Evolutionary conservation across 1,140 invertebrate species (phyloP), one percentile per base, ranked within the genome.

Genomic region (Bombus sibiricus): DNA sequence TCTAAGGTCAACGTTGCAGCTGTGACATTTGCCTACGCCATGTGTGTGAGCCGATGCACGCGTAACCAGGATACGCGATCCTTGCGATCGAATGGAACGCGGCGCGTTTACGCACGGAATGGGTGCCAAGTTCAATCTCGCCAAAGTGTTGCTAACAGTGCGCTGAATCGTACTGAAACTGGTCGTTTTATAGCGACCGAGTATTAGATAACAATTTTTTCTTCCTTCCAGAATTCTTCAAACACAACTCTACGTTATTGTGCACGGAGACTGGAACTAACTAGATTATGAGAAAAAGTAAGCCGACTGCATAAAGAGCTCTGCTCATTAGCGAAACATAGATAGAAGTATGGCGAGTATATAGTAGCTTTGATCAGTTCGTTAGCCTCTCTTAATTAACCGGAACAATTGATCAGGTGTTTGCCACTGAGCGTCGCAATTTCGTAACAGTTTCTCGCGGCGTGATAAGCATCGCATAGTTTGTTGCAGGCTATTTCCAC

Each of bases 101-200:
- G 75, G 62, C 66, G 73, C 34, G 37, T 37, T 66, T 89, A 85
- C 59, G 62, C 62, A 53, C 15, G 68, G 43, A 86, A 89, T 75
- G 57, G 82, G 85, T 90, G 88, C 81, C 89, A 90, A 90, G 89
- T 90, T 90, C 86, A 90, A 71, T 84, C 83, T 79, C 72, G 62
- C 62, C 43, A 43, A 86, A 79, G 37, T 39, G 18, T 18, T 13
- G 62, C 79, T 34, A 68, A 74, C 77, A 39, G 57, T 57, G 73
- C 41, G n/a, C 34, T 39, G 15, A 75, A 18, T 66, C 22, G 66
- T n/a, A 9, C 1, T 62, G 32, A 18, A 72, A 73, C 68, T 73
- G 68, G 53, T 72, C 69, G 37, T 41, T 41, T 41, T n/a, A 10
- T n/a, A 41, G 6, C 39, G 25, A n/a, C 39, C 39, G 39, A 41